Conservation (phyloP, 2,888 invertebrate genomes). For the Lycia hirtaria region DNA sequence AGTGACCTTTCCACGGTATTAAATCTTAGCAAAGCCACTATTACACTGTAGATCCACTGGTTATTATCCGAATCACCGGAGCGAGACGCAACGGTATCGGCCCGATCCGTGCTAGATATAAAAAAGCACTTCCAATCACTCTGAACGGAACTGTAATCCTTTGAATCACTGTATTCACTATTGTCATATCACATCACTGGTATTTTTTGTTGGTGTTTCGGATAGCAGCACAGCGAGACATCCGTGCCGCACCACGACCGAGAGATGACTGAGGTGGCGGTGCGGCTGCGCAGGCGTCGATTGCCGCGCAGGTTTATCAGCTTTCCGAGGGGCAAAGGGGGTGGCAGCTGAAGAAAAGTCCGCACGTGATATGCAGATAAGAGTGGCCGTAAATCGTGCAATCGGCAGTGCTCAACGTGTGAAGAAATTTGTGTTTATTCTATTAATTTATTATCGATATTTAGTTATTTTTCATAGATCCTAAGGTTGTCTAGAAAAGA, state of each 20-base stretch:
- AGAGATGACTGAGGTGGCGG: slow-evolving; percentile 71
- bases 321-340: slow-evolving; percentile 71
- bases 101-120: slow-evolving; percentile 56
- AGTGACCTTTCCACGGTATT: slow-evolving; percentile 78
- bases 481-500: neutral
- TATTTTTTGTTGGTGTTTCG: slow-evolving; percentile 43
- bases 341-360: slow-evolving; percentile 70
- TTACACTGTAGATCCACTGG: slow-evolving; percentile 76
- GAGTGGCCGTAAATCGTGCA: slow-evolving; percentile 58
- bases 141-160: slow-evolving; percentile 44
- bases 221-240: slow-evolving; percentile 49
- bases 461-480: neutral
- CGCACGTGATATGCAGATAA: slow-evolving; percentile 76
- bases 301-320: slow-evolving; percentile 71
- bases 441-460: slow-evolving; percentile 23
- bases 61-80: slow-evolving; percentile 79
- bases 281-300: slow-evolving; percentile 79
- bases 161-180: slow-evolving; percentile 40
- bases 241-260: slow-evolving; percentile 57
- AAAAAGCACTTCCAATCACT: slow-evolving; percentile 46
- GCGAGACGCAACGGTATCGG: slow-evolving; percentile 79
- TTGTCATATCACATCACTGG: slow-evolving; percentile 59
- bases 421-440: slow-evolving; percentile 38
- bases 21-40: slow-evolving; percentile 78
- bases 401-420: slow-evolving; percentile 33